Conservation (phyloP, 2,888 invertebrate species). For the Lagria hirta region DNA sequence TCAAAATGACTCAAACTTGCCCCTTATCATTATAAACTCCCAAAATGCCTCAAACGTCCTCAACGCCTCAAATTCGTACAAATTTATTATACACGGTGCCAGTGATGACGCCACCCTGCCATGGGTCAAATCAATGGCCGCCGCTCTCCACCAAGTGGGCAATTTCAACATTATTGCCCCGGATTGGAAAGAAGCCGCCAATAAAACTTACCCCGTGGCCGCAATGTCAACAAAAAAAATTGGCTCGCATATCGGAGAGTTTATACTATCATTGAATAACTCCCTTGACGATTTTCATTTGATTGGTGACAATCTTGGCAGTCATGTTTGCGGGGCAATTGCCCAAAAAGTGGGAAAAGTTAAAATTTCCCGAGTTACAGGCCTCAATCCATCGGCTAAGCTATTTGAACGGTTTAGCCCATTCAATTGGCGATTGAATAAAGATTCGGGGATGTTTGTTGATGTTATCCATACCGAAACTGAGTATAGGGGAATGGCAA, state of each 20-base stretch:
- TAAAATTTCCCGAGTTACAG: slow-evolving; percentile 35
- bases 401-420: slow-evolving; percentile 33
- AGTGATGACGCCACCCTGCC: background rate
- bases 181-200: slow-evolving; percentile 33
- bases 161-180: slow-evolving; percentile 32
- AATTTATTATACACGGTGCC: no score
- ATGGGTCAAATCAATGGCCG: slow-evolving; percentile 22
- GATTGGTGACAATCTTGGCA: slow-evolving; percentile 36
- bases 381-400: slow-evolving; percentile 35
- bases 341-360: slow-evolving; percentile 21
- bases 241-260: slow-evolving; percentile 30
- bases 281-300: slow-evolving; percentile 32
- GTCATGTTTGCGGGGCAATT: no score
- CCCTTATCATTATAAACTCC: no score
- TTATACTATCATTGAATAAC: no score
- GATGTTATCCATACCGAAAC: slow-evolving; percentile 36
- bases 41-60: no score
- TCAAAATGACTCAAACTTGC: no score
- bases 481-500: slow-evolving; percentile 31
- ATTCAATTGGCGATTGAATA: slow-evolving; percentile 19
- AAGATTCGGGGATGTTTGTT: slow-evolving; percentile 31
- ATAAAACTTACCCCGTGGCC: slow-evolving; percentile 30
- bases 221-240: slow-evolving; percentile 28
- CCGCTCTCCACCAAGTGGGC: slow-evolving; percentile 29
- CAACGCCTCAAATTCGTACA: no score